Evolutionary conservation across 2,113 vertebrate species (phyloP).

Genomic region (Leucoraja erinaceus): DNA sequence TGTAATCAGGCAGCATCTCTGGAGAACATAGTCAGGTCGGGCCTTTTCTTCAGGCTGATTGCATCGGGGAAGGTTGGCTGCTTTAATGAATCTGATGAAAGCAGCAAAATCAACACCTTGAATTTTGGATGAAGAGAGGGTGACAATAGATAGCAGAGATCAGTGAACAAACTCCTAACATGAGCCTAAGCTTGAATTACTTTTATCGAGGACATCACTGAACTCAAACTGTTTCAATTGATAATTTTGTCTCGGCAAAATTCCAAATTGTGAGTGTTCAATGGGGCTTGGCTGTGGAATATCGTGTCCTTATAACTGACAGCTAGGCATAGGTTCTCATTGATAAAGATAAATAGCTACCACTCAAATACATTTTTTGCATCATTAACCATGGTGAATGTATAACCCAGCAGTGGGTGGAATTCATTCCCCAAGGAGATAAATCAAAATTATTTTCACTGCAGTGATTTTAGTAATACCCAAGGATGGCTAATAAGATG

Average conservation of each 20-base stretch:
- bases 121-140: neutral
- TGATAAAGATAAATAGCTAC: slow-evolving; percentile 91
- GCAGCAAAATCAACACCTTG: neutral
- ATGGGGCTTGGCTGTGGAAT: slow-evolving; percentile 43
- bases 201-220: neutral
- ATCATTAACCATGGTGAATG: slow-evolving; percentile 87
- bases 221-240: neutral
- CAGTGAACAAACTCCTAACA: neutral
- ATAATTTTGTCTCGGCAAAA: neutral
- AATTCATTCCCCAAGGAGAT: slow-evolving; percentile 77
- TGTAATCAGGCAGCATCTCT: too few relatives aligned
- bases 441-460: slow-evolving; percentile 74
- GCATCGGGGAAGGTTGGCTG: too few relatives aligned
- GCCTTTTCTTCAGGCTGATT: too few relatives aligned
- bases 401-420: slow-evolving; percentile 78
- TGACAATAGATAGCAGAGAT: neutral
- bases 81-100: neutral
- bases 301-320: slow-evolving; percentile 64
- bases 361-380: slow-evolving; percentile 84
- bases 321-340: slow-evolving; percentile 61
- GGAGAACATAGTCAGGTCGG: too few relatives aligned
- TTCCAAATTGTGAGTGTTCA: slow-evolving; percentile 5
- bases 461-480: slow-evolving; percentile 69
- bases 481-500: slow-evolving; percentile 66
- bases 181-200: neutral